Conservation (phyloP, 1,140 invertebrate genomes). For the Pectinophora gossypiella region DNA sequence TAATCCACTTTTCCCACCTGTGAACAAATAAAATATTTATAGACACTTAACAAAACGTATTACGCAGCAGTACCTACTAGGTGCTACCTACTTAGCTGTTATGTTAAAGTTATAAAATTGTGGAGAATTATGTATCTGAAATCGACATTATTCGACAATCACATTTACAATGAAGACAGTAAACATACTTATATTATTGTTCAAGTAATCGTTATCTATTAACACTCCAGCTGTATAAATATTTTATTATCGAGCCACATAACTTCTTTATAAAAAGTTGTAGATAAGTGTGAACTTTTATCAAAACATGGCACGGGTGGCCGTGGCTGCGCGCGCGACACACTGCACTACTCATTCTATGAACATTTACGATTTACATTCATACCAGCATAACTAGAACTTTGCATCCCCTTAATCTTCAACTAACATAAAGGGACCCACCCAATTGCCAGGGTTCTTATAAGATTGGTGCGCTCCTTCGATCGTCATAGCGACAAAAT, state of each 20-base stretch:
- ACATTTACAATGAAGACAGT: no score
- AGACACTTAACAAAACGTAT: not conserved
- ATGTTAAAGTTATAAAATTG: no score
- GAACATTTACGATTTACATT: conserved; percentile 7
- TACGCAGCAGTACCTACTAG: no score
- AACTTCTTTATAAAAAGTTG: conserved; percentile 11
- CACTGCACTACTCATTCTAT: conserved; percentile 28
- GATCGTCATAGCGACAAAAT: conserved; percentile 44
- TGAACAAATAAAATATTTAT: conserved; percentile 18
- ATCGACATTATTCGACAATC: no score
- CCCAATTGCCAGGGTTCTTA: conserved; percentile 34
- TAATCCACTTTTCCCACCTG: conserved; percentile 66
- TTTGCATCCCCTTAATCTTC: conserved; percentile 22
- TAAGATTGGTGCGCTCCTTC: conserved; percentile 38
- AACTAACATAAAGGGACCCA: conserved; percentile 21
- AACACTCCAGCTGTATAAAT: conserved; percentile 21
- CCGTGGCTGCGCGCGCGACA: conserved; percentile 34
- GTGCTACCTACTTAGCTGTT: no score
- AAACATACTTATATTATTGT: no score
- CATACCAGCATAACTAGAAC: conserved; percentile 33
- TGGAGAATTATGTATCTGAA: no score
- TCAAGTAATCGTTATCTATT: conserved; percentile 5
- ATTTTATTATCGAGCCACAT: conserved; percentile 18
- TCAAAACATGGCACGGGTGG: conserved; percentile 44
- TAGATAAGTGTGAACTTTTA: conserved; percentile 36